Evolutionary conservation across 2,888 invertebrate species (phyloP).

Genomic region (Drosophila heteroneura): DNA sequence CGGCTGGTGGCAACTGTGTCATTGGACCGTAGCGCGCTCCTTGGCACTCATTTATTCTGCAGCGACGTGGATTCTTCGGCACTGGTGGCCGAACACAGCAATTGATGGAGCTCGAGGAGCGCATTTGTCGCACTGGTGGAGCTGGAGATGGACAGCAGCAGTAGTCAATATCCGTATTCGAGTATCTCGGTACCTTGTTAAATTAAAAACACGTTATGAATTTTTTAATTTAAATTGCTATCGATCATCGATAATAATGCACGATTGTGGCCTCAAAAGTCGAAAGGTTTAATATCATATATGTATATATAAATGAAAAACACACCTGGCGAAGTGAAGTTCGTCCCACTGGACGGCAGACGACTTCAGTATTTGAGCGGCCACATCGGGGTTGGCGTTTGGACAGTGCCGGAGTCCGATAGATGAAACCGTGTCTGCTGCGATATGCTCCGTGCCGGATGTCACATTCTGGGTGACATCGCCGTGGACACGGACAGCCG

Average conservation of each 20-base stretch:
- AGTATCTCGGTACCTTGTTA: background rate
- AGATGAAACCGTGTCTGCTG: slow-evolving; percentile 25
- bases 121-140: background rate
- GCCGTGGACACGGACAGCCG: background rate
- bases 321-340: background rate
- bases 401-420: slow-evolving; percentile 17
- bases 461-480: background rate
- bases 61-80: background rate
- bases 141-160: background rate
- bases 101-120: background rate
- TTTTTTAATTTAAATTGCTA: background rate
- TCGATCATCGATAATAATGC: background rate
- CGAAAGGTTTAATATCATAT: background rate
- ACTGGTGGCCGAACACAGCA: slow-evolving; percentile 12
- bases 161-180: background rate
- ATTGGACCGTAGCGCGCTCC: background rate
- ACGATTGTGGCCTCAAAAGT: background rate
- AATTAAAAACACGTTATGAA: background rate
- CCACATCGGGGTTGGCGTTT: background rate
- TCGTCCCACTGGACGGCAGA: background rate
- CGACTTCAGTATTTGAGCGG: background rate
- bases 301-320: background rate
- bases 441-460: background rate
- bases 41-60: background rate
- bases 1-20: background rate